These are phyloP conservation scores for Plumapathes pennacea DNA, from an alignment of 92 coral and sea anemone genomes.

Conservation along the genomic window DNA sequence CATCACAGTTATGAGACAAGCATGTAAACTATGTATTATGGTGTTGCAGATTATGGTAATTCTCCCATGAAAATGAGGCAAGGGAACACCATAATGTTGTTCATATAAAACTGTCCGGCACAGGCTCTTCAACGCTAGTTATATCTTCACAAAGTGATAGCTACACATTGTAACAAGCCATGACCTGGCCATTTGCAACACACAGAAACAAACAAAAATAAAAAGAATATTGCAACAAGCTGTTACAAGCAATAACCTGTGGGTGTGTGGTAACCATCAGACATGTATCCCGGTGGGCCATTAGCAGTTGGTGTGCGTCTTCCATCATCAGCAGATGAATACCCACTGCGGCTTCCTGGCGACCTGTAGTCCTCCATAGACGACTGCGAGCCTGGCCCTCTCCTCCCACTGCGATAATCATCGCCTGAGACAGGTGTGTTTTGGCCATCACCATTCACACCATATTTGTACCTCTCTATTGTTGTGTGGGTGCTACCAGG, in stretches of 20 bases:
- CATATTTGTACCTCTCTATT: constrained; percentile 49
- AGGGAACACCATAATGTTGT: too few relatives aligned
- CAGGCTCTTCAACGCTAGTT: too few relatives aligned
- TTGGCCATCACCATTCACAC: constrained; percentile 47
- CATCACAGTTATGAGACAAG: too few relatives aligned
- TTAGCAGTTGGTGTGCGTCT: constrained; percentile 64
- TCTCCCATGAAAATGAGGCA: too few relatives aligned
- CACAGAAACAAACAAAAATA: too few relatives aligned
- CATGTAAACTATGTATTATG: too few relatives aligned
- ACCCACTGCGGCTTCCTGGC: constrained; percentile 67
- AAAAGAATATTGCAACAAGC: too few relatives aligned
- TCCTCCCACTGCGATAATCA: constrained; percentile 60
- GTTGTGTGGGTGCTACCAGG: constrained; percentile 69
- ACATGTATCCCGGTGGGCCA: constrained; percentile 65
- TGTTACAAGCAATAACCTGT: constrained; percentile 25
- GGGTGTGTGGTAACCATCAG: constrained; percentile 70
- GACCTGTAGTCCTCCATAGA: constrained; percentile 62
- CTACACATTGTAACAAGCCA: too few relatives aligned
- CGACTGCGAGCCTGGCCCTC: constrained; percentile 69
- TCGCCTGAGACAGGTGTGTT: constrained; percentile 59
- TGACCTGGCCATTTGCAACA: too few relatives aligned
- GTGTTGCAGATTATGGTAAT: too few relatives aligned
- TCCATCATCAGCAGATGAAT: constrained; percentile 75
- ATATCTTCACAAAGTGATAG: too few relatives aligned
- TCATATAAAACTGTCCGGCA: too few relatives aligned